phyloP scores from a whole-genome alignment of 2,888 invertebrate species.

The Ethmia dodecea region DNA sequence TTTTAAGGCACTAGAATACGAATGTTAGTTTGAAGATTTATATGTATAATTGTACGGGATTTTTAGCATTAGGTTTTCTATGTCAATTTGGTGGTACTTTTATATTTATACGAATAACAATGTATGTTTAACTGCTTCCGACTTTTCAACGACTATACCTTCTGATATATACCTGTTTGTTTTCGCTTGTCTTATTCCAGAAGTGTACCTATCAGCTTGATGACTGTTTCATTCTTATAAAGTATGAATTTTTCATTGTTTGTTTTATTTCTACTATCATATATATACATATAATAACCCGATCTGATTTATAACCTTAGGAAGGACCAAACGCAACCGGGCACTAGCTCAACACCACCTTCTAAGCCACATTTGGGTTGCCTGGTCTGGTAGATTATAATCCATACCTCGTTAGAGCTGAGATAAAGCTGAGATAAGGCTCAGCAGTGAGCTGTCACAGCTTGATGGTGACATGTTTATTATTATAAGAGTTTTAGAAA shows the following conservation, averaged over 20 bases:
- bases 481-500: too few species aligned
- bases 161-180: slow-evolving; percentile 15
- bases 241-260: slow-evolving; percentile 49
- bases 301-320: too few species aligned
- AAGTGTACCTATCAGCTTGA: slow-evolving; percentile 43
- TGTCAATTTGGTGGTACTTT: slow-evolving; percentile 19
- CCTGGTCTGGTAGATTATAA: too few species aligned
- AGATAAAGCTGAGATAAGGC: too few species aligned
- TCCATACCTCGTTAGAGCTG: too few species aligned
- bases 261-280: slow-evolving; percentile 37
- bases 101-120: slow-evolving; percentile 1
- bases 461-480: too few species aligned
- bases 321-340: too few species aligned
- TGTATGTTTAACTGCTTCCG: not conserved
- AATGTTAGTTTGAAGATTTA: slow-evolving; percentile 3
- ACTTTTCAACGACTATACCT: not conserved
- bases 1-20: slow-evolving; percentile 20
- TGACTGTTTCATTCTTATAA: slow-evolving; percentile 45
- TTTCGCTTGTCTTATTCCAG: slow-evolving; percentile 29
- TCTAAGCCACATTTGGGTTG: too few species aligned
- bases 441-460: too few species aligned
- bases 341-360: too few species aligned
- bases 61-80: slow-evolving; percentile 44
- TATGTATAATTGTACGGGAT: slow-evolving; percentile 8
- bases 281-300: too few species aligned